Evolutionary conservation across 2,797 vertebrate genomes (phyloP).

Genomic region (Momotus momota): DNA sequence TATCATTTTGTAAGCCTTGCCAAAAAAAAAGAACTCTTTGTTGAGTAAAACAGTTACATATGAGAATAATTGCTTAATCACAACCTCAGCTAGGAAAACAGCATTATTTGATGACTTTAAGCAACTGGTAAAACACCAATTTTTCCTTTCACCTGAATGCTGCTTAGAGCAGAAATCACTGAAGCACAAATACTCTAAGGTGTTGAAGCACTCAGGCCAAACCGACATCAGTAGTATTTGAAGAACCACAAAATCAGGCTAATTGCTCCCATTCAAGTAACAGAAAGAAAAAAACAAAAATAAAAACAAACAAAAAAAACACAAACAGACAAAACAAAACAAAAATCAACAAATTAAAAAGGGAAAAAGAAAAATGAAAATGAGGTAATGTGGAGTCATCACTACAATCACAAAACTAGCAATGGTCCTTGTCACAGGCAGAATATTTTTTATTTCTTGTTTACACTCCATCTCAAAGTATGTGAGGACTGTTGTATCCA

Average conservation of each 20-base stretch:
- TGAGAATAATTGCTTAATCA: not conserved
- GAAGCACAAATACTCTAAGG: not conserved
- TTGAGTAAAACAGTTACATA: not conserved
- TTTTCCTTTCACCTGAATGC: not conserved
- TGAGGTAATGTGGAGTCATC: accelerated
- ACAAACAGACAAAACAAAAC: no score
- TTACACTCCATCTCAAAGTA: not conserved
- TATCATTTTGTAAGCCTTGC: not conserved
- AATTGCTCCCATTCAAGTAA: not conserved
- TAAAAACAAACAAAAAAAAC: no score
- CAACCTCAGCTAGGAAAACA: not conserved
- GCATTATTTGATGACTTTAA: not conserved
- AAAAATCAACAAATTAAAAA: not conserved
- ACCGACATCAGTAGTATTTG: not conserved
- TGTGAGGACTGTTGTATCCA: accelerated
- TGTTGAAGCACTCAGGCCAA: not conserved
- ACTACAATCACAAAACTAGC: not conserved
- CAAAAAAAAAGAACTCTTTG: not conserved
- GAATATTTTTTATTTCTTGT: not conserved
- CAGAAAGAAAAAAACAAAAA: not conserved
- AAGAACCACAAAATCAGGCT: not conserved
- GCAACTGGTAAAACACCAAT: not conserved
- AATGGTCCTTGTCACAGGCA: not conserved
- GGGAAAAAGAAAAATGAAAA: not conserved
- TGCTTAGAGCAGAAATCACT: not conserved